These are phyloP conservation scores for Malurus elegans DNA, from an alignment of 2,113 vertebrate species.

Conservation along the genomic window DNA sequence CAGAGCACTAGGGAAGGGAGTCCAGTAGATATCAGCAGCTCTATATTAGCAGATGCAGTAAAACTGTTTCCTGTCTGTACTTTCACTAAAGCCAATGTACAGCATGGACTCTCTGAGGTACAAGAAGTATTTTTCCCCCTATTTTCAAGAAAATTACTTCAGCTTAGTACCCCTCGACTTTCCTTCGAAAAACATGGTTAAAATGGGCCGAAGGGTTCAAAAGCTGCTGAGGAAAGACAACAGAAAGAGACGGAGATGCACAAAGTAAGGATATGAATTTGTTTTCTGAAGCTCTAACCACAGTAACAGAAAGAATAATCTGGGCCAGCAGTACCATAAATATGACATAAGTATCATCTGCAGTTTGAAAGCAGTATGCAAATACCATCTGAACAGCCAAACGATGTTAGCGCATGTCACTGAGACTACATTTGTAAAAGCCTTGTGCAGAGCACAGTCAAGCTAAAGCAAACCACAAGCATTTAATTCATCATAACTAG, in stretches of 20 bases:
- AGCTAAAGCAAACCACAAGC: neutral
- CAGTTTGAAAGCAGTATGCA: neutral
- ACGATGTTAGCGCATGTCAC: neutral
- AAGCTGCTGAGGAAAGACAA: neutral
- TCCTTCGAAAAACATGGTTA: neutral
- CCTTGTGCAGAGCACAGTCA: neutral
- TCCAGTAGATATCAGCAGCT: neutral
- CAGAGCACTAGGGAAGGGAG: neutral
- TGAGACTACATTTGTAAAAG: neutral
- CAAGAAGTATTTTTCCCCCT: neutral
- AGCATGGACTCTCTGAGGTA: neutral
- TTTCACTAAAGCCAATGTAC: neutral
- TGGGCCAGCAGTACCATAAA: neutral
- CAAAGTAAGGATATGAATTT: neutral
- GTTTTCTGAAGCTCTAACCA: neutral
- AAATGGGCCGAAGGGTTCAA: neutral
- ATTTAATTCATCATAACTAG: neutral
- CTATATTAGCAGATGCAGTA: neutral
- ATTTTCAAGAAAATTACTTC: neutral
- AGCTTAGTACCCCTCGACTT: neutral
- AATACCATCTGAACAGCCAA: neutral
- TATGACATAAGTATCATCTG: neutral
- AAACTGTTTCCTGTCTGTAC: neutral
- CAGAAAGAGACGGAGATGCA: neutral
- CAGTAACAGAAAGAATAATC: neutral